These are phyloP conservation scores for Pseudomyrmex gracilis DNA, from an alignment of 1,140 invertebrate genomes.

Conservation along the genomic window DNA sequence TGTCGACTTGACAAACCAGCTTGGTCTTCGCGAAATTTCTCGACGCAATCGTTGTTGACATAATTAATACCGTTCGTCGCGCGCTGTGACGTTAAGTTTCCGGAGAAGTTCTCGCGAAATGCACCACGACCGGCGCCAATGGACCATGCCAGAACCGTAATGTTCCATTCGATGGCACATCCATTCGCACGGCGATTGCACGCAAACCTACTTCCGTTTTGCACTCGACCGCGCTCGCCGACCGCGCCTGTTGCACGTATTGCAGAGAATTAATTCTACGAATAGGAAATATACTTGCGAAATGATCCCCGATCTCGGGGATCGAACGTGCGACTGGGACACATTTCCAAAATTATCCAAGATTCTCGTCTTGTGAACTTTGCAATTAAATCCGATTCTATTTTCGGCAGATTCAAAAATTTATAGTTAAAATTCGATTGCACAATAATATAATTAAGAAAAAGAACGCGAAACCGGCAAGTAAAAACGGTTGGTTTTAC, in stretches of 20 bases:
- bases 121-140: slow-evolving; percentile 24
- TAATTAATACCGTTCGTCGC: slow-evolving; percentile 12
- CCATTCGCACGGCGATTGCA: slow-evolving; percentile 69
- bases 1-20: not conserved
- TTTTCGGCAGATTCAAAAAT: too few relatives aligned
- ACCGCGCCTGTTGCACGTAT: slow-evolving; percentile 70
- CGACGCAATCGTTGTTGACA: slow-evolving; percentile 17
- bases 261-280: slow-evolving; percentile 38
- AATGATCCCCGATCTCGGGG: not conserved
- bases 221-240: slow-evolving; percentile 17
- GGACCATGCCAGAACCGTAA: slow-evolving; percentile 51
- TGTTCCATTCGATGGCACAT: slow-evolving; percentile 70
- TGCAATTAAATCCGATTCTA: too few relatives aligned
- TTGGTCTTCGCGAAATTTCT: not conserved
- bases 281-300: not conserved
- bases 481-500: too few relatives aligned
- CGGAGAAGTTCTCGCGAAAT: slow-evolving; percentile 1
- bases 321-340: too few relatives aligned
- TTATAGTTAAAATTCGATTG: too few relatives aligned
- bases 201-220: slow-evolving; percentile 72
- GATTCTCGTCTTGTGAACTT: too few relatives aligned
- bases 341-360: not conserved
- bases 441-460: too few relatives aligned
- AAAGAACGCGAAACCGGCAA: too few relatives aligned
- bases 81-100: slow-evolving; percentile 1